Percentiles rank a stretch among this genome's conserved stretches.
Evolutionary conservation across 2,888 invertebrate species (phyloP).

Genomic region (Polydrusus cervinus): DNA sequence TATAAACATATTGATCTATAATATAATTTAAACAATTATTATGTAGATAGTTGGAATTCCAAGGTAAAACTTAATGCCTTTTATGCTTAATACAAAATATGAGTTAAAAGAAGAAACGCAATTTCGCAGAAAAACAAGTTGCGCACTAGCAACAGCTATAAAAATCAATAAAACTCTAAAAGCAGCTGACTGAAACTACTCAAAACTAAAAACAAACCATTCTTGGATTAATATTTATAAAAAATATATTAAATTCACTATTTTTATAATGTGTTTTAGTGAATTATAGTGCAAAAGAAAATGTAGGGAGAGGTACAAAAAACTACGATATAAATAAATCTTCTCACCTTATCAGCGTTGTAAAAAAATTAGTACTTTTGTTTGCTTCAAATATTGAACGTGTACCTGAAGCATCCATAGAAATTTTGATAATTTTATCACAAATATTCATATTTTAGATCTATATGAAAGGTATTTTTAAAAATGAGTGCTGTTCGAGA

Average conservation of each 20-base stretch:
- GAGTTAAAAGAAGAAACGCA: neutral
- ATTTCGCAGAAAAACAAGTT: neutral
- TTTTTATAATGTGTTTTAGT: neutral
- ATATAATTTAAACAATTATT: no score
- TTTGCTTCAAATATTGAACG: no score
- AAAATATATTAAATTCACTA: neutral
- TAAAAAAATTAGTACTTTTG: no score
- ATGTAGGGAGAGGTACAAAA: neutral
- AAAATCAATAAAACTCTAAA: constrained; percentile 5
- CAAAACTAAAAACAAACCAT: neutral
- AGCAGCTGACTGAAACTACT: constrained; percentile 19
- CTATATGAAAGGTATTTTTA: neutral
- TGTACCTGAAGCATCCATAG: no score
- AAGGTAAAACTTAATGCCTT: no score
- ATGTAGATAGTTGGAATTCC: no score
- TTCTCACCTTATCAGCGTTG: no score
- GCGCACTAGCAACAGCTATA: constrained; percentile 5
- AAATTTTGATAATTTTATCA: no score
- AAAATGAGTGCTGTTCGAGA: constrained; percentile 54
- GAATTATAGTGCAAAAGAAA: no score
- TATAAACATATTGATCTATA: no score
- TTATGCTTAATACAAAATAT: no score
- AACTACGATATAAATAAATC: neutral
- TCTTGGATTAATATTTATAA: constrained; percentile 5
- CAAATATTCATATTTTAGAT: neutral